Evolutionary conservation across 2,797 vertebrate genomes (phyloP).

Genomic region (Alcedo atthis): DNA sequence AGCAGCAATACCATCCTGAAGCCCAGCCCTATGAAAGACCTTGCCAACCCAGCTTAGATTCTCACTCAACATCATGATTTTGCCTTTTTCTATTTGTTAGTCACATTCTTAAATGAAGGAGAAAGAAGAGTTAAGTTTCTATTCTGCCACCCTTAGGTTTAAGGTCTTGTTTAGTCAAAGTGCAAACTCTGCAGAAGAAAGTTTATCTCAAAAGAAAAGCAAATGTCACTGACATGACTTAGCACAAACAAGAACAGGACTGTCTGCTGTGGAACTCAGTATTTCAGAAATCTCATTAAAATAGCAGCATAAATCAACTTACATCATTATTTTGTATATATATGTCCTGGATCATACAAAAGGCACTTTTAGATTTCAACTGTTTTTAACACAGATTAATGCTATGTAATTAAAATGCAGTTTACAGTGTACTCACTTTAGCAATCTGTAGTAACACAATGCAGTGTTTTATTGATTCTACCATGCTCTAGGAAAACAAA

Average conservation of each 20-base stretch:
- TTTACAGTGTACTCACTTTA: constrained; percentile 87
- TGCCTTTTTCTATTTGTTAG: not conserved
- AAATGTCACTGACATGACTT: accelerated
- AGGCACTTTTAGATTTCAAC: not conserved
- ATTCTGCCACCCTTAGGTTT: not conserved
- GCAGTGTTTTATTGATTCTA: constrained; percentile 99
- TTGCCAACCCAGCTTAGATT: not conserved
- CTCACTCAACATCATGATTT: not conserved
- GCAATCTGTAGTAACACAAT: constrained; percentile 99
- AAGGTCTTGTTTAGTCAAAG: not conserved
- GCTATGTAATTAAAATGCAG: not conserved
- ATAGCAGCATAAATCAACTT: not conserved
- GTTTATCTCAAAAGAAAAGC: not conserved
- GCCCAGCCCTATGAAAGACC: not conserved
- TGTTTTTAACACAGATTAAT: not conserved
- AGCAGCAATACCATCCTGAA: not conserved
- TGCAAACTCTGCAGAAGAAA: not conserved
- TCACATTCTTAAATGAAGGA: not conserved
- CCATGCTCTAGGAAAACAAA: constrained; percentile 92
- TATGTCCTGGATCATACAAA: not conserved
- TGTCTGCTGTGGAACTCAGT: not conserved
- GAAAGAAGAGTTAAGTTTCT: not conserved
- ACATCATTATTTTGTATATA: not conserved
- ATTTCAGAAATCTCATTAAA: not conserved
- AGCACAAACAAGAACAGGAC: not conserved